These are phyloP conservation scores for Larimichthys crocea DNA, from an alignment of 2,113 vertebrate species.

Conservation along the genomic window DNA sequence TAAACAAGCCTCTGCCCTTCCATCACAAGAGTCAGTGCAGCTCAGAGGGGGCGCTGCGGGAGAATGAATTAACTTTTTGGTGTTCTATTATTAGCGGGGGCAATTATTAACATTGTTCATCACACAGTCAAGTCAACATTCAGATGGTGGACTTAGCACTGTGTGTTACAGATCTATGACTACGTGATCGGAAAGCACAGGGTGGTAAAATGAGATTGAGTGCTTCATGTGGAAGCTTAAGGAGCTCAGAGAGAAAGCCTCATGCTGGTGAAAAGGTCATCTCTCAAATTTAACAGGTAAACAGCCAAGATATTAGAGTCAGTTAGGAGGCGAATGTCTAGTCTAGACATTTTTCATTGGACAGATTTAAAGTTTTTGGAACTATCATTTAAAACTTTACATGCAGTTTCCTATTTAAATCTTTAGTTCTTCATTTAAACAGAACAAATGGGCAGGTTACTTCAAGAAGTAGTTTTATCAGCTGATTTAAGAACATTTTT, in stretches of 20 bases:
- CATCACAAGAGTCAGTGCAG: not conserved
- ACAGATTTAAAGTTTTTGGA: not conserved
- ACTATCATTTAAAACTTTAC: not conserved
- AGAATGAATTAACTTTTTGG: constrained; percentile 76
- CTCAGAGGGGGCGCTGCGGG: not conserved
- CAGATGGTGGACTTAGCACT: constrained; percentile 9
- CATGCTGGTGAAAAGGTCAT: constrained; percentile 54
- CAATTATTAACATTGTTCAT: constrained; percentile 59
- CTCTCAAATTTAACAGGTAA: constrained; percentile 51
- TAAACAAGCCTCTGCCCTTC: not conserved
- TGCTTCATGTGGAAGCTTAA: not conserved
- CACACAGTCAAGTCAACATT: constrained; percentile 39
- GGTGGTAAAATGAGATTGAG: constrained; percentile 10
- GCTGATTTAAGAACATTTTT: not conserved
- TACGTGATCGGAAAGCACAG: constrained; percentile 26
- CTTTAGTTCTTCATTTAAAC: not conserved
- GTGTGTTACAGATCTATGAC: constrained; percentile 16
- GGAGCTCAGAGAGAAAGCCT: constrained; percentile 22
- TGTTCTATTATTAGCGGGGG: constrained; percentile 54
- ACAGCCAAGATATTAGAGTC: constrained; percentile 50
- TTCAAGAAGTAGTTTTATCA: not conserved
- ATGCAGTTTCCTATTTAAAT: not conserved
- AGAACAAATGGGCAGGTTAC: not conserved
- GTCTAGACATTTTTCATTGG: constrained; percentile 32
- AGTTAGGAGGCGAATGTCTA: constrained; percentile 24